Evolutionary conservation across 2,797 vertebrate genomes (phyloP).

Genomic region (Melopsittacus undulatus): DNA sequence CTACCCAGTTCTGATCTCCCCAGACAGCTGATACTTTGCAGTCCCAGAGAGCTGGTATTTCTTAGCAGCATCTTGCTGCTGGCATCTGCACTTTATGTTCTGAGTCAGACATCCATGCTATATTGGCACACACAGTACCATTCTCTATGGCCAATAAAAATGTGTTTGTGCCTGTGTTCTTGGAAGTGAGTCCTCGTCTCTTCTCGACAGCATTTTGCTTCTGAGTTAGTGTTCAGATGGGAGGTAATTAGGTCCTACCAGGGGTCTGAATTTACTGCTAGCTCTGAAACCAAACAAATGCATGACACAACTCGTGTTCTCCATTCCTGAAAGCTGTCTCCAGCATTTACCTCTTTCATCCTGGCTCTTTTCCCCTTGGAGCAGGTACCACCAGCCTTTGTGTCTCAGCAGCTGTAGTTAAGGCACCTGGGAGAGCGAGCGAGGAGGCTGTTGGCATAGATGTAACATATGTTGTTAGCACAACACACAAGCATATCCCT

Average conservation of each 20-base stretch:
- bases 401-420: slow-evolving; percentile 22
- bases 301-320: neutral
- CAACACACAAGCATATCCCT: slow-evolving; percentile 37
- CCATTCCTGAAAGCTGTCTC: neutral
- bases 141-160: slow-evolving; percentile 66
- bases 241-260: slow-evolving; percentile 56
- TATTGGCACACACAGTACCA: slow-evolving; percentile 52
- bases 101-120: slow-evolving; percentile 63
- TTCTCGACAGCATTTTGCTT: slow-evolving; percentile 34
- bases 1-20: slow-evolving; percentile 37
- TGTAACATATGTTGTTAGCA: slow-evolving; percentile 42
- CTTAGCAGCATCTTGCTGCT: slow-evolving; percentile 56
- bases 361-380: neutral
- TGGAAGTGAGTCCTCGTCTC: slow-evolving; percentile 51
- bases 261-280: slow-evolving; percentile 33
- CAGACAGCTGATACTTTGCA: slow-evolving; percentile 50
- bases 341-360: neutral
- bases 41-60: slow-evolving; percentile 46
- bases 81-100: slow-evolving; percentile 57
- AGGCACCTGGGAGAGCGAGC: slow-evolving; percentile 9
- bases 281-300: slow-evolving; percentile 16
- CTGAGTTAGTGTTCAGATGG: slow-evolving; percentile 50
- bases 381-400: neutral
- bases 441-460: slow-evolving; percentile 28
- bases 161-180: slow-evolving; percentile 56